Base-by-base conservation (phyloP, 2,888 invertebrate species). In the Heliconius ethilla region DNA sequence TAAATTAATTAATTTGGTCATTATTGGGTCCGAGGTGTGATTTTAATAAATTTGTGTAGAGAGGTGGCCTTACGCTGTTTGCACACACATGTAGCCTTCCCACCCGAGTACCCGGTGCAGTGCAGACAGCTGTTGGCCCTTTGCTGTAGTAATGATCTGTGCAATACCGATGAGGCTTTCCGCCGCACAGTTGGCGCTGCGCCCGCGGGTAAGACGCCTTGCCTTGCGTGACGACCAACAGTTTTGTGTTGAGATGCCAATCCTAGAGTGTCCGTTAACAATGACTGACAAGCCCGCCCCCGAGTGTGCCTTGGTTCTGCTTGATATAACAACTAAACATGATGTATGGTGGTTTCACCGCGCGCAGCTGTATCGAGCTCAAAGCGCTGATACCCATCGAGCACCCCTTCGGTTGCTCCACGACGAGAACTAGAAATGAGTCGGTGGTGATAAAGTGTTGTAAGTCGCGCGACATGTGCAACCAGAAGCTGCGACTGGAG, bases 391-490 rank as follows among this genome's bases (percentile, higher is more conserved):
- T 97, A 92, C 97, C 97, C 91, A 95, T 96, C 93, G 96, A 96
- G 95, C 97, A 97, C 92, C 97, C 97, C 92, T 95, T 97, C 95
- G 95, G 96, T 95, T 97, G 97, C 95, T 96, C 96, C 95, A 95
- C 96, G 92, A 96, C 96, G 93, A 96, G 95, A 94, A 95, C 95
- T 94, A 95, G 95, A 94, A 97, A 97, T 95, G 96, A 96, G 89
- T 96, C 96, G 86, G 96, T 97, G 95, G 96, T 96, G 95, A 96
- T 97, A 95, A 95, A 96, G 91, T 97, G 97, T 96, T 97, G 97
- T 96, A 96, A 96, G 92, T 95, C 96, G 89, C 95, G 84, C 86
- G 93, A 95, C 95, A 96, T 96, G 96, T 97, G 97, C 96, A 97
- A 97, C 95, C 95, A 93, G 88, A 94, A 95, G 87, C 95, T 97